A percentile compares a stretch with the other conserved stretches of the same genome.
phyloP scores from a whole-genome alignment of 2,113 vertebrate species.

The Vombatus ursinus region DNA sequence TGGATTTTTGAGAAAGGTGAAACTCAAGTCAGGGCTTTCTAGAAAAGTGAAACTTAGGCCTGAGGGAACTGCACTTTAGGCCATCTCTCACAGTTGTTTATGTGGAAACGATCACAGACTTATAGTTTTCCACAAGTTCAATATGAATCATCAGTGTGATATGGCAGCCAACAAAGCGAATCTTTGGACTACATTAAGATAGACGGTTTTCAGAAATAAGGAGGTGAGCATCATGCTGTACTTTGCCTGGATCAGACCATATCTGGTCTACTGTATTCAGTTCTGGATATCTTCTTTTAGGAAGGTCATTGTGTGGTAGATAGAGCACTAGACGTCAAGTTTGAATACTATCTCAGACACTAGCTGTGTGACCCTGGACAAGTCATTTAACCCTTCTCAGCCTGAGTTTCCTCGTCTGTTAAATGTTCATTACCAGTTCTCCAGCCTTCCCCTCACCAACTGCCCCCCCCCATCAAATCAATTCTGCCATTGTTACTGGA shows the following conservation, averaged over 20 bases:
- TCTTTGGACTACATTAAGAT: background rate
- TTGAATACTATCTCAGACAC: background rate
- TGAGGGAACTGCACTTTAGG: no score
- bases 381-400: background rate
- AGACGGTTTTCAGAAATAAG: background rate
- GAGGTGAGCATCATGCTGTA: background rate
- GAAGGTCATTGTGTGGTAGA: background rate
- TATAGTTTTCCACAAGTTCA: background rate
- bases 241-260: background rate
- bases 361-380: background rate
- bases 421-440: background rate
- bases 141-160: background rate
- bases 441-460: background rate
- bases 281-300: background rate
- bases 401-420: background rate
- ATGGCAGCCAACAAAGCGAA: background rate
- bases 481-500: background rate
- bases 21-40: no score
- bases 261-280: background rate
- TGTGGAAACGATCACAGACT: background rate
- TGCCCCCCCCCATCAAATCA: background rate
- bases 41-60: no score
- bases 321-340: no score
- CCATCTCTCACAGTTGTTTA: background rate
- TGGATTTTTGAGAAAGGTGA: no score